These are phyloP conservation scores for Monoplex corrugatus DNA, from an alignment of 2,888 invertebrate species.

Conservation along the genomic window DNA sequence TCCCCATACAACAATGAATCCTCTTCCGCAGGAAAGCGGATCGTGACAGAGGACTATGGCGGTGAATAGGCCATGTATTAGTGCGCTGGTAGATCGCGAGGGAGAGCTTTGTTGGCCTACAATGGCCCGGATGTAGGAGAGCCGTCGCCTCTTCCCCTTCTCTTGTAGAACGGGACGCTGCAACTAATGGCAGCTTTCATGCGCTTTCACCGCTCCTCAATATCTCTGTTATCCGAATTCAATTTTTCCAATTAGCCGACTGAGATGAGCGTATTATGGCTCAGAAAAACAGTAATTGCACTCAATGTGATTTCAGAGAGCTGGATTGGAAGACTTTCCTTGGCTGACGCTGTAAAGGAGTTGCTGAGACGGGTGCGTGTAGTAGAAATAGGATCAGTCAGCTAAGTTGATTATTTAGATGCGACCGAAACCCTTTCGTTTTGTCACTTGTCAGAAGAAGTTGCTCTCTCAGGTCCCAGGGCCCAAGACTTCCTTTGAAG, in stretches of 20 bases:
- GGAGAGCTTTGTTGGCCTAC: conserved; percentile 41
- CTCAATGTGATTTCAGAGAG: conserved; percentile 53
- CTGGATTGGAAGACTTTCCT: conserved; percentile 12
- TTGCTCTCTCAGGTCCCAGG: conserved; percentile 37
- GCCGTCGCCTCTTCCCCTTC: conserved; percentile 41
- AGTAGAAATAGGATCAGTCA: conserved; percentile 40
- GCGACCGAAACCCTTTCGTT: conserved; percentile 48
- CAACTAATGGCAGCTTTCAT: conserved; percentile 54
- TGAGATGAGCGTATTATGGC: conserved; percentile 56
- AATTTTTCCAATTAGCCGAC: conserved; percentile 62
- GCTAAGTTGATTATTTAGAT: conserved; percentile 52
- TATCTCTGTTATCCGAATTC: conserved; percentile 66
- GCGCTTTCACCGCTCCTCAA: conserved; percentile 55
- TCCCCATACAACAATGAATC: conserved; percentile 21
- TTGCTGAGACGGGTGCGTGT: conserved; percentile 28
- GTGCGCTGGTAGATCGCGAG: conserved; percentile 50
- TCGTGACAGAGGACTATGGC: conserved; percentile 41
- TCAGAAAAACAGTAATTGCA: conserved; percentile 59
- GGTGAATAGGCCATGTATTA: conserved; percentile 48
- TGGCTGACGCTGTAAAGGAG: conserved; percentile 27
- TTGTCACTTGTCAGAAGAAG: conserved; percentile 51
- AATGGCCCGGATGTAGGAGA: conserved; percentile 49
- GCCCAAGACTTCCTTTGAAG: conserved; percentile 41
- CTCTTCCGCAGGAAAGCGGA: conserved; percentile 50
- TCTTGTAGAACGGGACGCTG: conserved; percentile 45